Evolutionary conservation across 2,888 invertebrate species (phyloP).

Genomic region (Megalurothrips usitatus): DNA sequence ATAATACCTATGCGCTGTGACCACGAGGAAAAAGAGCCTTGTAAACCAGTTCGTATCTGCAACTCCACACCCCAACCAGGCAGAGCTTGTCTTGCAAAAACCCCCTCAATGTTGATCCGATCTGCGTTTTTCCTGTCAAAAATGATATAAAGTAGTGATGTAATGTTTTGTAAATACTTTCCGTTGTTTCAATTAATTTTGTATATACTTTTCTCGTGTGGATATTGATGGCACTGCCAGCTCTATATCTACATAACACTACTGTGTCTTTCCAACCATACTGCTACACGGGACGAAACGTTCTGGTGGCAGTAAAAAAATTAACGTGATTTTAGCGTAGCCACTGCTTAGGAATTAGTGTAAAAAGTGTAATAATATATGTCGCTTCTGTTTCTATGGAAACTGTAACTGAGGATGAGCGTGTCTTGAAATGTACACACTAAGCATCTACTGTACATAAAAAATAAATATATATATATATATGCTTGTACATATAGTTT

Average conservation of each 20-base stretch:
- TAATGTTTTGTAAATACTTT: background rate
- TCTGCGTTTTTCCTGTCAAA: no score
- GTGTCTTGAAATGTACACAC: background rate
- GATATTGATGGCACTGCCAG: background rate
- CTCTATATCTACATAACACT: background rate
- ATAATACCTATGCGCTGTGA: no score
- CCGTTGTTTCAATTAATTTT: background rate
- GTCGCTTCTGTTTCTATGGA: background rate
- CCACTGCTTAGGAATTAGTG: background rate
- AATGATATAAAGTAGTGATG: no score
- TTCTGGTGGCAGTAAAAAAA: background rate
- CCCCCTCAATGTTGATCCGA: no score
- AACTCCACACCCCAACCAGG: no score
- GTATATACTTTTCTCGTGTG: background rate
- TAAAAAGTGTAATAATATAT: background rate
- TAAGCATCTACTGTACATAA: background rate
- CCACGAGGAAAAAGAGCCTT: no score
- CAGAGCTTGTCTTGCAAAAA: no score
- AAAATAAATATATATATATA: background rate
- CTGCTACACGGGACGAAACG: background rate
- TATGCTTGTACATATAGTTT: background rate
- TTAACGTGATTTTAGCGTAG: background rate
- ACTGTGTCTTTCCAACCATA: conserved; percentile 17
- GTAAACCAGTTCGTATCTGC: no score
- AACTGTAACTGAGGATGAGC: background rate